A percentile compares a stretch with the other conserved stretches of the same genome.
These are phyloP conservation scores for Cyrtonyx montezumae DNA, from an alignment of 2,113 vertebrate genomes.

Conservation along the genomic window DNA sequence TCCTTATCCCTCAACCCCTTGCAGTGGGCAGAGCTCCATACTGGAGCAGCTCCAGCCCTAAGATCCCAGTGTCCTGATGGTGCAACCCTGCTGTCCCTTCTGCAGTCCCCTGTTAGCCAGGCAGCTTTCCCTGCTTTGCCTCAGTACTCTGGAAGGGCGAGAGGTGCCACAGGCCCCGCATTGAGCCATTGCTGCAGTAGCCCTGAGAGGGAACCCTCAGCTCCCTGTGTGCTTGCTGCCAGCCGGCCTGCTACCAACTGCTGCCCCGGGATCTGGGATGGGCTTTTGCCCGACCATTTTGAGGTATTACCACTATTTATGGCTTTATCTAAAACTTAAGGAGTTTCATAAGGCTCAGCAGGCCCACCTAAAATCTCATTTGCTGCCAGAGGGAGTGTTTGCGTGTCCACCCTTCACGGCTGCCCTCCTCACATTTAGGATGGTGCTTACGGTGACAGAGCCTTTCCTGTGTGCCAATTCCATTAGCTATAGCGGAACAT, in stretches of 20 bases:
- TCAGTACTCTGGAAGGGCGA: accelerated
- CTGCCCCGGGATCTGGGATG: accelerated
- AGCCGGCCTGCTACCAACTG: accelerated
- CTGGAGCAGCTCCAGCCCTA: neutral
- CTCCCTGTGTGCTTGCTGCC: accelerated
- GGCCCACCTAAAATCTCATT: accelerated
- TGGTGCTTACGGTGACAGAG: neutral
- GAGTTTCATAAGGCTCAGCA: neutral
- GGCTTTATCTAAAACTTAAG: neutral
- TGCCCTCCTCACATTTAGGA: accelerated
- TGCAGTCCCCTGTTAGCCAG: neutral
- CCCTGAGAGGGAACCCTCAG: neutral
- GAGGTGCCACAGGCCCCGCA: accelerated
- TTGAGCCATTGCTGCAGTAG: neutral
- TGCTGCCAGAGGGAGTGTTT: accelerated
- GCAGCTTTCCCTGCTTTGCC: neutral
- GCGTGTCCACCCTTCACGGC: accelerated
- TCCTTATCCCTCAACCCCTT: neutral
- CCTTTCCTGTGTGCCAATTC: neutral
- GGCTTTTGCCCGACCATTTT: neutral
- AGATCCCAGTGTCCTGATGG: neutral
- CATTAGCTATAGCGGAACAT: neutral
- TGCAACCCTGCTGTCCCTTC: accelerated
- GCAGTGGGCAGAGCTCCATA: neutral
- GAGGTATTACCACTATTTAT: neutral